Percentiles rank a stretch among this genome's conserved stretches.
These are phyloP conservation scores for Agrotis exclamationis DNA, from an alignment of 2,888 invertebrate species.

Conservation along the genomic window DNA sequence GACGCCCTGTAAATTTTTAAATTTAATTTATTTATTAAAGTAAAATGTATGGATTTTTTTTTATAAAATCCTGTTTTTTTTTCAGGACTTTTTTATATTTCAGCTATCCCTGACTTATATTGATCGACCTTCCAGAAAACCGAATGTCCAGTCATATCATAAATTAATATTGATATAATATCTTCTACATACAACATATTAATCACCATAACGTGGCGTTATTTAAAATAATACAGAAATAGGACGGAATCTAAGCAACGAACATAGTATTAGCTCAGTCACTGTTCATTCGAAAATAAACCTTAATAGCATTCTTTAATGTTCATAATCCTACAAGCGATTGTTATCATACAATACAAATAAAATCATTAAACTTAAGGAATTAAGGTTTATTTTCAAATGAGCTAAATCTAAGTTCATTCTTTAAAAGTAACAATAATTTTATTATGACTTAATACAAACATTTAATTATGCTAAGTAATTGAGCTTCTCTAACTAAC, in stretches of 20 bases:
- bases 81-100: background rate
- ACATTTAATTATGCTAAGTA: conserved; percentile 19
- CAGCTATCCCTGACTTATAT: background rate
- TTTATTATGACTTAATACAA: background rate
- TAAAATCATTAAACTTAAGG: too few relatives aligned
- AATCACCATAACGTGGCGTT: conserved; percentile 2
- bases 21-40: too few relatives aligned
- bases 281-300: too few relatives aligned
- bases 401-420: too few relatives aligned
- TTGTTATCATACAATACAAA: too few relatives aligned
- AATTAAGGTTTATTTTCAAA: too few relatives aligned
- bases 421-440: too few relatives aligned
- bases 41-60: too few relatives aligned
- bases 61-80: background rate
- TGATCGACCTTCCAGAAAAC: background rate
- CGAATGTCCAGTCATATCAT: background rate
- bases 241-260: conserved; percentile 29
- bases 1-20: too few relatives aligned
- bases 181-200: conserved; percentile 7
- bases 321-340: too few relatives aligned
- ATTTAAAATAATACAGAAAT: background rate
- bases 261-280: too few relatives aligned
- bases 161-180: conserved; percentile 2
- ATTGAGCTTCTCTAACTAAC: conserved; percentile 15
- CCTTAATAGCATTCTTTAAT: too few relatives aligned